phyloP scores from a whole-genome alignment of 2,797 vertebrate genomes.

The Microcaecilia unicolor region DNA sequence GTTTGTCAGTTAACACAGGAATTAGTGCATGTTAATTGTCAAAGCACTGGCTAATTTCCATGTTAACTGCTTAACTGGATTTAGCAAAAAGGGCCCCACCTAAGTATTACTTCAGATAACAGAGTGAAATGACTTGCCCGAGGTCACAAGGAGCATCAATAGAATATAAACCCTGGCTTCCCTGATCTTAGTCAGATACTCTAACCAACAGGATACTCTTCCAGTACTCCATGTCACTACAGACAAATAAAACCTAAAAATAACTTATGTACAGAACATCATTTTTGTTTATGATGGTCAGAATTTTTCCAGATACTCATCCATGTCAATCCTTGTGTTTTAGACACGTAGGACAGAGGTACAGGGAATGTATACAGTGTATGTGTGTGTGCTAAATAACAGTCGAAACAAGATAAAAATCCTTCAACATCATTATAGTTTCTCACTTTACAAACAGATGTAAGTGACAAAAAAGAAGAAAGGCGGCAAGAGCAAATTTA shows the following conservation, averaged over 20 bases:
- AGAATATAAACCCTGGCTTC: too few species aligned
- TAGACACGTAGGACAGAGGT: neutral
- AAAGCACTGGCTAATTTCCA: too few species aligned
- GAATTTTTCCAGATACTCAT: conserved; percentile 2
- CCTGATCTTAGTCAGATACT: too few species aligned
- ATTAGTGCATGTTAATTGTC: too few species aligned
- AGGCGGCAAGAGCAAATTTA: neutral
- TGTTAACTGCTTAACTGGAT: too few species aligned
- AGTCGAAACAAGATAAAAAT: neutral
- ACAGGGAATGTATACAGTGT: neutral
- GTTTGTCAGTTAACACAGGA: too few species aligned
- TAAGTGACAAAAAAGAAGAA: neutral
- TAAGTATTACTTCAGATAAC: too few species aligned
- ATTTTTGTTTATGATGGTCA: conserved; percentile 5
- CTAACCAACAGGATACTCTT: too few species aligned
- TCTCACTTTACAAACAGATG: neutral
- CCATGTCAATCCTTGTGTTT: neutral
- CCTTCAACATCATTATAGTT: neutral
- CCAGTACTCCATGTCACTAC: too few species aligned
- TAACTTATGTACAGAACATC: neutral
- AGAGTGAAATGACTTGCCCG: too few species aligned
- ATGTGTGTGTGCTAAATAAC: neutral
- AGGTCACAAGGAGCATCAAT: too few species aligned
- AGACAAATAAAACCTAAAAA: conserved; percentile 15
- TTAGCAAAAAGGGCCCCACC: too few species aligned